A percentile compares a stretch with the other conserved stretches of the same genome.
Conservation (phyloP, 1,140 invertebrate species). For the Prorops nasuta region DNA sequence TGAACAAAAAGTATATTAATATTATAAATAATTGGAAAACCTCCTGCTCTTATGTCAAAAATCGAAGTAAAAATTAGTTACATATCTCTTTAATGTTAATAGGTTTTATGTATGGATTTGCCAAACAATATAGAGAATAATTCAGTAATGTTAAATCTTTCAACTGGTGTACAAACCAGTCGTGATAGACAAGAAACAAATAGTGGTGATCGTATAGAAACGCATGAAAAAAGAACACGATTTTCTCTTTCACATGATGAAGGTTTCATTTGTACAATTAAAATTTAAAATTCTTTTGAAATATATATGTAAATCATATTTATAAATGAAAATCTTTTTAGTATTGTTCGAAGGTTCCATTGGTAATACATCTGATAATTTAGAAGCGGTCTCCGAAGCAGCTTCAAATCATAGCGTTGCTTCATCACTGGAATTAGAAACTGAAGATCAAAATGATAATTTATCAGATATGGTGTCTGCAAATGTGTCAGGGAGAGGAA, state of each 20-base stretch:
- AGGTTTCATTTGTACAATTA: constrained; percentile 48
- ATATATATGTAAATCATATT: neutral
- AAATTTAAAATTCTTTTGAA: constrained; percentile 3
- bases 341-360: constrained; percentile 64
- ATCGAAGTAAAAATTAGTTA: neutral
- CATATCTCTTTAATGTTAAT: constrained; percentile 5
- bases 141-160: constrained; percentile 41
- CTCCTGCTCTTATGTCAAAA: neutral
- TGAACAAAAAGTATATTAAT: constrained; percentile 66
- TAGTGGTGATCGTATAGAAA: constrained; percentile 49
- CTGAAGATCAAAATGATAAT: constrained; percentile 90
- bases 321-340: constrained; percentile 17
- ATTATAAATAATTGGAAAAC: neutral
- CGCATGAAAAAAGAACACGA: constrained; percentile 62
- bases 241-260: constrained; percentile 90
- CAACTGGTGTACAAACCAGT: constrained; percentile 37
- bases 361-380: constrained; percentile 88
- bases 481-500: constrained; percentile 84
- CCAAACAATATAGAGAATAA: constrained; percentile 39
- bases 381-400: constrained; percentile 92
- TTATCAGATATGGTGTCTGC: constrained; percentile 92
- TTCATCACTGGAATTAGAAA: constrained; percentile 82
- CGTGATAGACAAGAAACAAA: constrained; percentile 39
- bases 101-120: constrained; percentile 55
- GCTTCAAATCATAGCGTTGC: constrained; percentile 92